Base-by-base conservation (phyloP, 2,113 vertebrate species). In the Malurus alboscapulatus region DNA sequence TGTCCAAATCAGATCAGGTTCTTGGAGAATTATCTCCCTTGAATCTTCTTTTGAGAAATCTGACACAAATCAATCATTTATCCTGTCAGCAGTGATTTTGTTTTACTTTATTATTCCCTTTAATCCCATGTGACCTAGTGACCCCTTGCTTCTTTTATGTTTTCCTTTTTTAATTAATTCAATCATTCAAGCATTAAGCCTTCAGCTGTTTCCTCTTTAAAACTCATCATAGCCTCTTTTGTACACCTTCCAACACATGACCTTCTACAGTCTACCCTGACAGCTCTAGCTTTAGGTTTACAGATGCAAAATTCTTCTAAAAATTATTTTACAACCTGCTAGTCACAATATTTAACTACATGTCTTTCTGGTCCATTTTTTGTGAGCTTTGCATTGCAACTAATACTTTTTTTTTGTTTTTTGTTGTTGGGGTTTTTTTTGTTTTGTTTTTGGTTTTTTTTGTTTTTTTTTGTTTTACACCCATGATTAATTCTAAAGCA, bases 181-280 rank as follows among this genome's bases (percentile, higher is more conserved):
- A 58, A 0, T 92, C 26, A 58, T 85, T 84, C 80, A 76, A 36
- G 20, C 42, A 69, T 85, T 91, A 91, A 73, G 69, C 12, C 9
- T 84, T 72, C 67, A 85, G 17, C 40, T 91, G 10, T 92, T 94
- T 87, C 13, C 15, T 82, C n/a, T 84, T 92, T 87, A 63, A 87
- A 95, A 82, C 6, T 82, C 40, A 51, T 91, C 15, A 24, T 54
- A 29, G 12, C 7, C 22, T 5, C 5, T 92, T 80, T 61, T 90
- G 36, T 65, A 26, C 4, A 34, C 73, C 48, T 58, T 75, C n/a
- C 84, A 68, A 75, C 17, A 3, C 81, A 84, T 0, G 4, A 59
- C 25, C 18, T 71, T 50, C 75, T 67, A 27, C 12, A 44, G 1
- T 67, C 27, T 82, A 11, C 61, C 71, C 21, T 87, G 57, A 57